Conservation (phyloP, 2,888 invertebrate genomes). For the Drosophila koepferae region DNA sequence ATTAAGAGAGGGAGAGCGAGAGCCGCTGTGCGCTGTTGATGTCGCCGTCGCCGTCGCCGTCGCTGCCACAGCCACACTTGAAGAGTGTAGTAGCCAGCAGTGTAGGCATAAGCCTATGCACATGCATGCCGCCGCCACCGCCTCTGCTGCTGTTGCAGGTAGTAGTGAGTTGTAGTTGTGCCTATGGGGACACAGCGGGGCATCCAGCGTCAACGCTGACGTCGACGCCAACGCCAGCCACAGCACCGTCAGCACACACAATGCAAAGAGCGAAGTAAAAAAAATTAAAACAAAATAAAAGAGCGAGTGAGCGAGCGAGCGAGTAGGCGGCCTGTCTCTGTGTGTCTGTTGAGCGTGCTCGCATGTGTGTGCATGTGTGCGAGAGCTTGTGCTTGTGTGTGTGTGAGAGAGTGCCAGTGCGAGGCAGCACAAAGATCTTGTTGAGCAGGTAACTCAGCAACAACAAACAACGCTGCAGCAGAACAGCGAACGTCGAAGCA, state of each 20-base stretch:
- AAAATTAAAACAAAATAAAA: slow-evolving; percentile 40
- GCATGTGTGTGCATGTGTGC: slow-evolving; percentile 13
- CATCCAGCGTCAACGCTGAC: slow-evolving; percentile 24
- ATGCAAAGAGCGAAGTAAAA: slow-evolving; percentile 45
- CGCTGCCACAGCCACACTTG: slow-evolving; percentile 4
- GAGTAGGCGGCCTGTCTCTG: slow-evolving; percentile 50
- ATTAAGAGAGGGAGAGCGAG: slow-evolving; percentile 48
- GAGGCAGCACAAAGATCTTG: slow-evolving; percentile 74
- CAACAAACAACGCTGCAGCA: slow-evolving; percentile 39
- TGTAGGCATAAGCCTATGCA: slow-evolving; percentile 52
- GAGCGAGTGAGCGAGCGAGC: slow-evolving; percentile 48
- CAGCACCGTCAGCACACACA: slow-evolving; percentile 24
- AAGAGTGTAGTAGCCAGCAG: slow-evolving; percentile 4
- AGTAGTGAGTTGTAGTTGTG: slow-evolving; percentile 39
- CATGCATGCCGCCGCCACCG: slow-evolving; percentile 57
- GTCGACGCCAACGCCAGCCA: slow-evolving; percentile 4
- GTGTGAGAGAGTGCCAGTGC: slow-evolving; percentile 27
- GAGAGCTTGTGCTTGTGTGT: background rate
- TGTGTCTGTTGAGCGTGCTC: slow-evolving; percentile 10
- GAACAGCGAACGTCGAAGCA: slow-evolving; percentile 76
- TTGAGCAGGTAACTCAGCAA: slow-evolving; percentile 68
- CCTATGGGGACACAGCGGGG: slow-evolving; percentile 41
- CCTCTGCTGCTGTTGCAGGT: slow-evolving; percentile 50
- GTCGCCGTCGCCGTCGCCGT: background rate
- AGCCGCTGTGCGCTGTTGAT: background rate